A percentile compares a stretch with the other conserved stretches of the same genome.
Evolutionary conservation across 2,888 invertebrate genomes (phyloP).

Genomic region (Hyalella azteca): DNA sequence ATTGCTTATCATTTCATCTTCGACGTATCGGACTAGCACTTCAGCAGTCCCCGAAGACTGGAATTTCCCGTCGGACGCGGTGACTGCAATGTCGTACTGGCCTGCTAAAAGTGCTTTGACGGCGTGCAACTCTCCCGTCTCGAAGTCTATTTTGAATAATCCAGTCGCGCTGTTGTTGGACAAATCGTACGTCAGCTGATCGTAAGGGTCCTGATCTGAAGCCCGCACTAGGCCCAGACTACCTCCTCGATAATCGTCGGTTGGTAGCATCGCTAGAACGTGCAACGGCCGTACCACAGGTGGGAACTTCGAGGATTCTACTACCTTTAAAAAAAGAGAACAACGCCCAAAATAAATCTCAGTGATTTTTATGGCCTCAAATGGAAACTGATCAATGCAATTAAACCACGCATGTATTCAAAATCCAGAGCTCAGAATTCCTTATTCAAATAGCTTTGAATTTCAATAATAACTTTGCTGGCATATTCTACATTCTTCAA

Average conservation of each 20-base stretch:
- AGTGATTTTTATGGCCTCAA: no score
- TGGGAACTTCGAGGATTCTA: slow-evolving; percentile 93
- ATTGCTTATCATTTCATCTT: slow-evolving; percentile 84
- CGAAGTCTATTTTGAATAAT: slow-evolving; percentile 76
- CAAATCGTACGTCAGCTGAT: slow-evolving; percentile 76
- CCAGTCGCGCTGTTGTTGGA: slow-evolving; percentile 58
- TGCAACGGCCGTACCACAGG: slow-evolving; percentile 88
- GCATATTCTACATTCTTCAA: no score
- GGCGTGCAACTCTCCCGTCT: slow-evolving; percentile 82
- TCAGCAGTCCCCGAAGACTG: slow-evolving; percentile 73
- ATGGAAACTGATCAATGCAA: no score
- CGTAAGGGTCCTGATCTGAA: slow-evolving; percentile 90
- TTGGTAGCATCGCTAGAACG: slow-evolving; percentile 82
- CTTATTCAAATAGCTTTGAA: no score
- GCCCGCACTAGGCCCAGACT: slow-evolving; percentile 85
- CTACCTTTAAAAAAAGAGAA: slow-evolving; percentile 70
- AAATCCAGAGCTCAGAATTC: no score
- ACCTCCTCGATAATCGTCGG: slow-evolving; percentile 91
- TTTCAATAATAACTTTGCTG: no score
- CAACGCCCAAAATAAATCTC: no score
- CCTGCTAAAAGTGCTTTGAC: slow-evolving; percentile 84
- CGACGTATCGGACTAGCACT: slow-evolving; percentile 73
- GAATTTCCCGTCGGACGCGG: slow-evolving; percentile 68
- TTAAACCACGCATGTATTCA: no score
- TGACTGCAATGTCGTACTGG: slow-evolving; percentile 73